A percentile compares a stretch with the other conserved stretches of the same genome.
phyloP scores from a whole-genome alignment of 2,888 invertebrate species.

The Cheilosia vernalis region DNA sequence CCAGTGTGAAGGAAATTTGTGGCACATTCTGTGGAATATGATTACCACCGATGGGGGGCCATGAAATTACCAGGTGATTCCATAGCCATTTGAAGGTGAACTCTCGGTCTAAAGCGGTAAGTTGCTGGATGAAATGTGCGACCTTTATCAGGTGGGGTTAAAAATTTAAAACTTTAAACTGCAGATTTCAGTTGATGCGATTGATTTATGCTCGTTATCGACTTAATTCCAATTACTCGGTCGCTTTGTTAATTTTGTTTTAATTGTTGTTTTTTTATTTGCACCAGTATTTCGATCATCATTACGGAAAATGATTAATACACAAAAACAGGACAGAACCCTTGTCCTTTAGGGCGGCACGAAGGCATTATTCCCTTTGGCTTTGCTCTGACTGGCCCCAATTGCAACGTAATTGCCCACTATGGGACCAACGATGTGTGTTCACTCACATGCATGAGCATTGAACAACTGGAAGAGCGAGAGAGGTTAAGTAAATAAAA shows the following conservation, averaged over 20 bases:
- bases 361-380: slow-evolving; percentile 31
- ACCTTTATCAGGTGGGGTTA: not conserved
- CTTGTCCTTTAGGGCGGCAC: slow-evolving; percentile 35
- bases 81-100: slow-evolving; percentile 19
- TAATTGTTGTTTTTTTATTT: not conserved
- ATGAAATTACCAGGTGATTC: slow-evolving; percentile 50
- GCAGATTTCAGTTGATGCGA: not conserved
- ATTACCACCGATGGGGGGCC: slow-evolving; percentile 30
- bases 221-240: slow-evolving; percentile 56
- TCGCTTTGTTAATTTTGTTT: slow-evolving; percentile 18
- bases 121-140: not conserved
- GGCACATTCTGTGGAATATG: slow-evolving; percentile 56
- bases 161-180: slow-evolving; percentile 6
- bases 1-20: slow-evolving; percentile 36
- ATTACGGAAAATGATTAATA: slow-evolving; percentile 59
- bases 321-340: not conserved
- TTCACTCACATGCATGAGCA: slow-evolving; percentile 25
- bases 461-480: not conserved
- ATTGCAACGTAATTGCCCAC: slow-evolving; percentile 71
- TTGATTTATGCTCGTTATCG: slow-evolving; percentile 63
- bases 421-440: slow-evolving; percentile 42
- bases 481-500: slow-evolving; percentile 69
- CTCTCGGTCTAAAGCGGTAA: not conserved
- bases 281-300: slow-evolving; percentile 26
- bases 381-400: slow-evolving; percentile 45